Evolutionary conservation across 2,888 invertebrate genomes (phyloP).

Genomic region (Quadroppia sp.): DNA sequence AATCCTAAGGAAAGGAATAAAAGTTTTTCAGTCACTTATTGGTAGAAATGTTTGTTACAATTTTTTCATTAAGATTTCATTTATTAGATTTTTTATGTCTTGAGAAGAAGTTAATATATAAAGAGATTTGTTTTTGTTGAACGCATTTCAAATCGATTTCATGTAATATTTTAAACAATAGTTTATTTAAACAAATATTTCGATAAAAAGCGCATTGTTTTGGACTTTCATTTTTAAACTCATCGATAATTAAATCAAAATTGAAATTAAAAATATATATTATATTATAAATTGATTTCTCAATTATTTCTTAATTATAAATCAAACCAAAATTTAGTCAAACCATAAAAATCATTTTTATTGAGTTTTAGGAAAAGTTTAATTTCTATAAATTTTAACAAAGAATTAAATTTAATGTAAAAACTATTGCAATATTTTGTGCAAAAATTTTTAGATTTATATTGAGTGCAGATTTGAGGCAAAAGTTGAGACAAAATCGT

Average conservation of each 20-base stretch:
- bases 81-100: slow-evolving; percentile 3
- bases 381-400: too few relatives aligned
- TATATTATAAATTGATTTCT: not conserved
- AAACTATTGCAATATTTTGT: too few relatives aligned
- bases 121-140: slow-evolving; percentile 8
- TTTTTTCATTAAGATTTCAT: not conserved
- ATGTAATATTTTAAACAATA: not conserved
- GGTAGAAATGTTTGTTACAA: not conserved
- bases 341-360: not conserved
- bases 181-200: not conserved
- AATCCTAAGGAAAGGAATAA: not conserved
- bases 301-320: too few relatives aligned
- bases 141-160: not conserved
- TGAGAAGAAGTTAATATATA: not conserved
- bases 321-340: not conserved
- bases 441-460: too few relatives aligned
- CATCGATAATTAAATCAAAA: not conserved
- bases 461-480: too few relatives aligned
- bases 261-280: not conserved
- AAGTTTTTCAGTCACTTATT: not conserved
- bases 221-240: not conserved
- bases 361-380: too few relatives aligned
- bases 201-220: slow-evolving; percentile 3
- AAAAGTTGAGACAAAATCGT: too few relatives aligned
- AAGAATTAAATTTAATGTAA: too few relatives aligned